phyloP scores from a whole-genome alignment of 2,797 vertebrate species.

The Karalla daura region DNA sequence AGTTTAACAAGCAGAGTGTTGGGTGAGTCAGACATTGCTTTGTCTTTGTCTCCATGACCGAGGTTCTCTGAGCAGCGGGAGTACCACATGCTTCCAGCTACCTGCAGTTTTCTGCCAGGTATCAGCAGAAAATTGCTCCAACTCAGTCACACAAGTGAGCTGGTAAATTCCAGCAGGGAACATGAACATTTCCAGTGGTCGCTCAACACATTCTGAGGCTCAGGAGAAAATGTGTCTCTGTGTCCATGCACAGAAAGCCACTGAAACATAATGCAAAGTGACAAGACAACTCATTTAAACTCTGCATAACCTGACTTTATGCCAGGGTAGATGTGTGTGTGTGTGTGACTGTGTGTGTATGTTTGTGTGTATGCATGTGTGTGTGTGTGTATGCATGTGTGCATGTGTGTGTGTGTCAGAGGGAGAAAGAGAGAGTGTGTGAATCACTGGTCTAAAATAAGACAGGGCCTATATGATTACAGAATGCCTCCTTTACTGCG shows the following conservation, averaged over 20 bases:
- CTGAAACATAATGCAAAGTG: constrained; percentile 40
- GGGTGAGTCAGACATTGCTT: constrained; percentile 19
- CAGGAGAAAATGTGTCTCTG: constrained; percentile 16
- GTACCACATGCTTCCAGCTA: not conserved
- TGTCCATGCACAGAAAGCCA: not conserved
- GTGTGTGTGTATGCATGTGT: constrained; percentile 19
- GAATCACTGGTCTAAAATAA: constrained; percentile 45
- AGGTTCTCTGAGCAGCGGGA: constrained; percentile 17
- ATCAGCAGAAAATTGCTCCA: not conserved
- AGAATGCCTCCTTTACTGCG: not conserved
- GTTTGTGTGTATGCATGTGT: constrained; percentile 1
- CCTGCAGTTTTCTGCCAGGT: not conserved
- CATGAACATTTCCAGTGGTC: not conserved
- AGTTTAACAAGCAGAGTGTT: constrained; percentile 40
- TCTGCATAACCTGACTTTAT: constrained; percentile 35
- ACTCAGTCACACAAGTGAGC: not conserved
- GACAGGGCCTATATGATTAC: constrained; percentile 3
- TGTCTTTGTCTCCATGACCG: constrained; percentile 8
- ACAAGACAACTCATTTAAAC: constrained; percentile 57
- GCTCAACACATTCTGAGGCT: not conserved
- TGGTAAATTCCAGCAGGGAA: not conserved
- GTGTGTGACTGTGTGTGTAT: not conserved
- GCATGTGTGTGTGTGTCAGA: not conserved
- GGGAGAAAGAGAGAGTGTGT: too few relatives aligned
- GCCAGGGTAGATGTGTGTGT: constrained; percentile 22